Base-by-base conservation (phyloP, 2,888 invertebrate species). In the Leptinotarsa tumamoca region DNA sequence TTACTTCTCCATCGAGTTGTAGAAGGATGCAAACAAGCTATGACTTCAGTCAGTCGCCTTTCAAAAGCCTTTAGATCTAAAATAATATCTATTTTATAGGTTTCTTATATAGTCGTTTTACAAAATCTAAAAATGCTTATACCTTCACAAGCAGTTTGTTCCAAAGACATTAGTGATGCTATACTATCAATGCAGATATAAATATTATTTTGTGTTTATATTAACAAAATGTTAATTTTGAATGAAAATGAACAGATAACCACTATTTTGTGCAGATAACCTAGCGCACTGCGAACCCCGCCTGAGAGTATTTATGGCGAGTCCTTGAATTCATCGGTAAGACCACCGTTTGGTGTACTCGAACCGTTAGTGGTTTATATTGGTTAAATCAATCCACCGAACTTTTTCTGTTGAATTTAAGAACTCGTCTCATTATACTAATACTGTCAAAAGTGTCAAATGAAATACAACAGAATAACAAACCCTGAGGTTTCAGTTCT, bases 11-110 rank as follows among this genome's bases (percentile, higher is more conserved):
- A 99, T 89, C 98, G 92, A 84, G 94, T 92, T 71, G 98, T 98
- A 67, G 96, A 94, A 52, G 99, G 99, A 87, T 98, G 96, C 82
- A 98, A 92, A 87, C 97, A 96, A 82, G 96, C 94, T 86, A 99
- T 98, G 18, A 99, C 98, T 91, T 99, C 99, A 0, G 98, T 99
- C 33, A 99, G 90, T 72, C 99, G 93, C 81, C 98, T 92, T 89
- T 99, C 99, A 89, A 99, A 99, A 56, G 98, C 98, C 90, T 98
- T 99, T 83, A 99, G 91, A 92, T 99, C 99, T 96, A 90, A 86
- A 90, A 91, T 83, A 82, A 86, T 83, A 86, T 86, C 86, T 87
- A 84, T 82, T 83, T 86, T 87, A 87, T 76, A 73, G 74, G 72
- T 76, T 67, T 66, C 71, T 66, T 70, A 27, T 72, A 68, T 73